These are phyloP conservation scores for Chaunax sp. DNA, from an alignment of 2,797 vertebrate genomes.

Conservation along the genomic window DNA sequence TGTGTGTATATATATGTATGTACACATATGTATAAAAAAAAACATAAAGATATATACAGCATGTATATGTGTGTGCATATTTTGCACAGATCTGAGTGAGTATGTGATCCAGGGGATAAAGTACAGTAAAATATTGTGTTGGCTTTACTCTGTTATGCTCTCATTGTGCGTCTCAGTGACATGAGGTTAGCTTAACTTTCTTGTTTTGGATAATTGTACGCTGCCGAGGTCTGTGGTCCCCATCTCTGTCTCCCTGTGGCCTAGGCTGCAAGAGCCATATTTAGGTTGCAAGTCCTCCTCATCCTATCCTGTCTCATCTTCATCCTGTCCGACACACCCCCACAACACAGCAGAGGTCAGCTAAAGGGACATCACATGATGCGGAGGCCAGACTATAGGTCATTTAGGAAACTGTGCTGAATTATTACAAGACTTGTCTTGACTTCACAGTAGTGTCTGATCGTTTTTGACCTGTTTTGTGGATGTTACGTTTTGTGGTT, in stretches of 20 bases:
- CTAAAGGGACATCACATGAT: constrained; percentile 36
- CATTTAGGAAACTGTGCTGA: constrained; percentile 1
- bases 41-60: not conserved
- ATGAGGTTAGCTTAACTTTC: constrained; percentile 82
- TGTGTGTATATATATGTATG: constrained; percentile 16
- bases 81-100: constrained; percentile 38
- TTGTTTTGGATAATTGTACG: constrained; percentile 89
- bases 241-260: constrained; percentile 86
- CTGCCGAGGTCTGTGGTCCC: constrained; percentile 85
- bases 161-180: constrained; percentile 78
- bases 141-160: constrained; percentile 65
- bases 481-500: constrained; percentile 44
- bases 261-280: constrained; percentile 82
- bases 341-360: constrained; percentile 44
- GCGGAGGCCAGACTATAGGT: constrained; percentile 35
- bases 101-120: constrained; percentile 52
- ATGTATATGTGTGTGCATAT: constrained; percentile 36
- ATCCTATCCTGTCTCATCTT: constrained; percentile 78
- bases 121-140: constrained; percentile 66
- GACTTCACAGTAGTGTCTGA: constrained; percentile 15
- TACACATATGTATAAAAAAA: constrained; percentile 11
- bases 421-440: not conserved
- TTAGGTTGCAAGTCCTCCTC: constrained; percentile 81
- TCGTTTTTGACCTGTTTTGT: constrained; percentile 45
- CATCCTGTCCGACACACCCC: constrained; percentile 65